A percentile compares a stretch with the other conserved stretches of the same genome.
phyloP scores from a whole-genome alignment of 2,797 vertebrate genomes.

The Sebastes nivosus region DNA sequence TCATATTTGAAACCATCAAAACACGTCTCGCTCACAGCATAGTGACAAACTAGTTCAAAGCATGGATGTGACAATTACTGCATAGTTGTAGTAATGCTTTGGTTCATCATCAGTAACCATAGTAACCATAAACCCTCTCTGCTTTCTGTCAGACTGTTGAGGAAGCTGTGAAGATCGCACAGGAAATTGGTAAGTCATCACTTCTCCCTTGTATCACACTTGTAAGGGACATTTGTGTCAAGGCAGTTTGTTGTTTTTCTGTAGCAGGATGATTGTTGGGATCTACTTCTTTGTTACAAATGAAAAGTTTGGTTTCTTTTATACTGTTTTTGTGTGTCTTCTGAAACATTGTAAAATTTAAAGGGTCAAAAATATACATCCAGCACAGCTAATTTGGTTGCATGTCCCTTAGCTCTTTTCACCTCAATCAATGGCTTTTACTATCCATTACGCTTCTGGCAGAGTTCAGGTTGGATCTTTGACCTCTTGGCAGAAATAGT shows the following conservation, averaged over 20 bases:
- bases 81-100: not conserved
- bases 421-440: too few relatives aligned
- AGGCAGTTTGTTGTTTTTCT: too few relatives aligned
- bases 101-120: not conserved
- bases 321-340: not conserved
- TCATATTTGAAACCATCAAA: too few relatives aligned
- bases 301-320: not conserved
- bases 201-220: not conserved
- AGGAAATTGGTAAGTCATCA: slow-evolving; percentile 90
- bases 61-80: not conserved
- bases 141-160: slow-evolving; percentile 90
- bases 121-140: slow-evolving; percentile 66
- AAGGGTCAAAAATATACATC: not conserved
- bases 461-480: too few relatives aligned
- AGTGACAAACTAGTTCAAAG: not conserved
- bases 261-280: not conserved
- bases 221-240: not conserved
- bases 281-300: not conserved
- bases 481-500: too few relatives aligned
- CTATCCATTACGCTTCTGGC: too few relatives aligned
- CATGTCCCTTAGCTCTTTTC: too few relatives aligned
- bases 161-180: slow-evolving; percentile 95
- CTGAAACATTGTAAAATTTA: not conserved
- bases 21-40: not conserved
- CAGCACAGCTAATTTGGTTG: not conserved